Conservation (phyloP, 2,888 invertebrate species). For the Erebia aethiops region DNA sequence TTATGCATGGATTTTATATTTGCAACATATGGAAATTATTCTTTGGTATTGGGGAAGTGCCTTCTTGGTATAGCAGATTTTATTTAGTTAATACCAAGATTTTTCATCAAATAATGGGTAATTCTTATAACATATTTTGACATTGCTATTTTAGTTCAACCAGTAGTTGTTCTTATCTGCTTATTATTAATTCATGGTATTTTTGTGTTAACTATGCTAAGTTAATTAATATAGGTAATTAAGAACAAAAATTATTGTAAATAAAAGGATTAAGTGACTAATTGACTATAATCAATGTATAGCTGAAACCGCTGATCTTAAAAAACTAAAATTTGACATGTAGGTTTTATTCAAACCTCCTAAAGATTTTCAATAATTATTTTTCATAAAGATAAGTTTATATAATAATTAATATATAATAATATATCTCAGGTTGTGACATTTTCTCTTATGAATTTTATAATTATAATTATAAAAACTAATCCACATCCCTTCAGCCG, state of each 20-base stretch:
- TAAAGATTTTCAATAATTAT: too few species aligned
- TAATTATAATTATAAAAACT: too few species aligned
- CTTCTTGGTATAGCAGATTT: neutral
- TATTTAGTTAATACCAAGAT: neutral
- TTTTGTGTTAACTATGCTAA: neutral
- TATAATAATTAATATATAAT: too few species aligned
- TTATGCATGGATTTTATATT: neutral
- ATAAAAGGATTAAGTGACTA: neutral
- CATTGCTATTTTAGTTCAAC: neutral
- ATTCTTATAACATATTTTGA: neutral
- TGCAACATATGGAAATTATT: neutral
- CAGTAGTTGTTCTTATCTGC: constrained; percentile 6
- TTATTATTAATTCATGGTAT: constrained; percentile 1
- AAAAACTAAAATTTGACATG: too few species aligned
- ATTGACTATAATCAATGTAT: too few species aligned
- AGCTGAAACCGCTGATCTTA: too few species aligned
- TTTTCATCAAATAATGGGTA: neutral
- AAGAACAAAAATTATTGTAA: neutral
- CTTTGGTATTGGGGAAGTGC: neutral
- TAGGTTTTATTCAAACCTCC: too few species aligned
- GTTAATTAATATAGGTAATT: neutral
- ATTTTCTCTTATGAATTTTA: too few species aligned
- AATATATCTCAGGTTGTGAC: too few species aligned
- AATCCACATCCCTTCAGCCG: too few species aligned
- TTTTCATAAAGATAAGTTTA: too few species aligned